These are phyloP conservation scores for Magallana gigas DNA, from an alignment of 1,140 invertebrate genomes.

Conservation along the genomic window DNA sequence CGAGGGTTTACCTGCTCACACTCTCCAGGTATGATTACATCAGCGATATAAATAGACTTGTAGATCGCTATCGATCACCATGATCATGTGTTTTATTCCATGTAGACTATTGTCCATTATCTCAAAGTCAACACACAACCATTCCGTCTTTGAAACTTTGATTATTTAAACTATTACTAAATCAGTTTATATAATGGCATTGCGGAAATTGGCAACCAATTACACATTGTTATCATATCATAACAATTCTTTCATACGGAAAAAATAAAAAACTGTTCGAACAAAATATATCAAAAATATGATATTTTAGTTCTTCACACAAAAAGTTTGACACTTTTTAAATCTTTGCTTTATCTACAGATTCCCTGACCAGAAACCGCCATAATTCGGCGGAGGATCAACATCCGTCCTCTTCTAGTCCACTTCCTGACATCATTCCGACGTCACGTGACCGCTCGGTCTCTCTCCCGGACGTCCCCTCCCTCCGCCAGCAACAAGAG, in stretches of 20 bases:
- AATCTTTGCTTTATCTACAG: neutral
- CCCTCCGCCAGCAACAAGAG: conserved; percentile 57
- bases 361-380: conserved; percentile 44
- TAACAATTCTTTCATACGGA: no score
- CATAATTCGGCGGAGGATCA: conserved; percentile 60
- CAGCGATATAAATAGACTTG: neutral
- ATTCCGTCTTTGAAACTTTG: no score
- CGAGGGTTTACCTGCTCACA: neutral
- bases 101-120: neutral
- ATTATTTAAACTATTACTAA: neutral
- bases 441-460: conserved; percentile 58
- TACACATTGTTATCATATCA: no score
- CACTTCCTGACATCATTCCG: conserved; percentile 64
- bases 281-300: no score
- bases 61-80: neutral
- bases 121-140: neutral
- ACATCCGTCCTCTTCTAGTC: conserved; percentile 37
- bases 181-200: no score
- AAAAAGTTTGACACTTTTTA: neutral
- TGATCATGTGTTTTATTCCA: neutral
- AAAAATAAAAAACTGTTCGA: no score
- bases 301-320: no score
- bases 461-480: conserved; percentile 63
- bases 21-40: conserved; percentile 14
- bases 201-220: no score